Evolutionary conservation across 1,140 invertebrate genomes (phyloP), one percentile per base, ranked within the genome.

Genomic region (Drosophila neocordata): DNA sequence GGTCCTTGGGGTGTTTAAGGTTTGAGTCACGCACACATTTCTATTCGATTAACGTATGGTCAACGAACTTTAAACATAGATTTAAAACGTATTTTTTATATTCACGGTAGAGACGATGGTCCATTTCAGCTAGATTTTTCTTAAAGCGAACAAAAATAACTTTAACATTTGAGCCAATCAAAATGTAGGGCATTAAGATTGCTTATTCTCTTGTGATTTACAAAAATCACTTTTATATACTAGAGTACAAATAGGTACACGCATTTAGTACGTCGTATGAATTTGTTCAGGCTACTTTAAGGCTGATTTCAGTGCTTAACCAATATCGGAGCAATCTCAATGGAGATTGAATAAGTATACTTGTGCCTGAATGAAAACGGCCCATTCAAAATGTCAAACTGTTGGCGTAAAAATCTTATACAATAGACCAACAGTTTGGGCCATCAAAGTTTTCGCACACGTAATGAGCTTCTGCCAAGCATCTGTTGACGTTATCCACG

Each of bases 361-460:
- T 34, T 61, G 15, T 2, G 35, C 20, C 15, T n/a, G 9, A 58
- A 18, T 53, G 24, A 53, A 61, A 4, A 31, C 27, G 31, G 9
- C 35, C 13, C 58, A 34, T 64, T 64, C 61, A 56, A 52, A 65
- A 64, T 69, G 67, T 31, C 60, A 57, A 64, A 52, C 34, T 41
- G 34, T 27, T 22, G 22, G 11, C 6, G 22, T n/a, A 56, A 52
- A 13, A 55, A 18, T 8, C 56, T 22, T 56, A 55, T 56, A 75
- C 69, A 76, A 76, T 60, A 41, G 56, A 41, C 51, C 56, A 51
- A 58, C 52, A 60, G 51, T 60, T 51, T 60, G 31, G 41, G 18
- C 13, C 59, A 66, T 58, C 71, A 66, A 70, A 77, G 66, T 77
- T 77, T 73, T 48, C 37, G 62, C 66, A 74, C 74, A 73, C 74